Percentiles rank a stretch among this genome's conserved stretches.
Evolutionary conservation across 2,888 invertebrate species (phyloP).

Genomic region (Nysson spinosus): DNA sequence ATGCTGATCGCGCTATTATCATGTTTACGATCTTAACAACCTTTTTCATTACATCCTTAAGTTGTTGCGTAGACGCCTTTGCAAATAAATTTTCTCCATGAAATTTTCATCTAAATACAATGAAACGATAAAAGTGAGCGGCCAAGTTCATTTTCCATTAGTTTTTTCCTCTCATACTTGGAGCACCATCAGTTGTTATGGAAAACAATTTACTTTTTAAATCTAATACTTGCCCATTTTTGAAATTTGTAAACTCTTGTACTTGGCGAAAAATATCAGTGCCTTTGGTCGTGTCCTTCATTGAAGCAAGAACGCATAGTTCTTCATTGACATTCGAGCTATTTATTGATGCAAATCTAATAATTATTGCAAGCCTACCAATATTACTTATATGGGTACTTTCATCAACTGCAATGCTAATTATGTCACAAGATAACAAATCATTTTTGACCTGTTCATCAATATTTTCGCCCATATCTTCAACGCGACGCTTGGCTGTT

Average conservation of each 20-base stretch:
- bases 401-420: neutral
- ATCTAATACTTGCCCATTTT: neutral
- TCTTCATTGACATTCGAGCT: neutral
- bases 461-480: neutral
- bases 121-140: neutral
- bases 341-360: neutral
- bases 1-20: too few species aligned
- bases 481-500: neutral
- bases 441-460: neutral
- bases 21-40: neutral
- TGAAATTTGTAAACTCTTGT: neutral
- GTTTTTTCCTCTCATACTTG: neutral
- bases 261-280: neutral
- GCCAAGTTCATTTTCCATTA: neutral
- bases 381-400: neutral
- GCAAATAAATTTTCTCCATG: neutral
- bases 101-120: neutral
- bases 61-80: neutral
- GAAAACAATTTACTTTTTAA: neutral
- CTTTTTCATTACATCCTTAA: neutral
- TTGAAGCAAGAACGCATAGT: neutral
- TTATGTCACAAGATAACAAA: neutral
- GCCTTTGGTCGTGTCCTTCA: neutral
- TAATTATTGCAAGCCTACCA: neutral
- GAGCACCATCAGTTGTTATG: neutral